phyloP scores from a whole-genome alignment of 2,797 vertebrate genomes.

The Chrysolophus pictus region DNA sequence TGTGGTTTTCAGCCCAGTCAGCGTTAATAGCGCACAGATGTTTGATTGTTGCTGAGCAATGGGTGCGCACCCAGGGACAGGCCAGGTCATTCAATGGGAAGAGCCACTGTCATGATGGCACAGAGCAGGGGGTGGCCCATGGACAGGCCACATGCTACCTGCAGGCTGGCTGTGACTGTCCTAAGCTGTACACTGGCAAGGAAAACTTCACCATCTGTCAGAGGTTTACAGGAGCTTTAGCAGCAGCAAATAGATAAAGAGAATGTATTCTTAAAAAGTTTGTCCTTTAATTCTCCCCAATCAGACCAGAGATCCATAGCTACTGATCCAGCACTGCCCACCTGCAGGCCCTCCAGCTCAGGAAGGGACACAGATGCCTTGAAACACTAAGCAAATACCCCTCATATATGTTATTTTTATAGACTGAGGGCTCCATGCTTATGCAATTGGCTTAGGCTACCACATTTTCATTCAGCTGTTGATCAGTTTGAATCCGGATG shows the following conservation, averaged over 20 bases:
- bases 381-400: not conserved
- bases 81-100: too few relatives aligned
- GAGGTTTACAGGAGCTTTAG: not conserved
- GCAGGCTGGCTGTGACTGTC: too few relatives aligned
- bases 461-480: conserved; percentile 30
- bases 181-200: not conserved
- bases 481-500: conserved; percentile 16
- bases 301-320: not conserved
- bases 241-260: not conserved
- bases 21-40: too few relatives aligned
- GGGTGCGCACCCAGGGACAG: too few relatives aligned
- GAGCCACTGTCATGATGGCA: too few relatives aligned
- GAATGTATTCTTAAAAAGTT: not conserved
- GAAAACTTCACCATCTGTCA: not conserved
- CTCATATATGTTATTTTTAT: not conserved
- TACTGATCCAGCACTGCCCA: not conserved
- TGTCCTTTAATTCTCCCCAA: not conserved
- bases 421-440: not conserved
- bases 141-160: too few relatives aligned
- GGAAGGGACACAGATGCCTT: not conserved
- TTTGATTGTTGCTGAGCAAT: too few relatives aligned
- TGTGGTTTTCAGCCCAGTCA: too few relatives aligned
- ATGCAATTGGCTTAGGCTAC: conserved; percentile 6
- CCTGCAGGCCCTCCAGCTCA: not conserved
- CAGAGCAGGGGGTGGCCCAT: too few relatives aligned